These are phyloP conservation scores for Drosophila quasianomalipes DNA, from an alignment of 2,888 invertebrate genomes.

Conservation along the genomic window DNA sequence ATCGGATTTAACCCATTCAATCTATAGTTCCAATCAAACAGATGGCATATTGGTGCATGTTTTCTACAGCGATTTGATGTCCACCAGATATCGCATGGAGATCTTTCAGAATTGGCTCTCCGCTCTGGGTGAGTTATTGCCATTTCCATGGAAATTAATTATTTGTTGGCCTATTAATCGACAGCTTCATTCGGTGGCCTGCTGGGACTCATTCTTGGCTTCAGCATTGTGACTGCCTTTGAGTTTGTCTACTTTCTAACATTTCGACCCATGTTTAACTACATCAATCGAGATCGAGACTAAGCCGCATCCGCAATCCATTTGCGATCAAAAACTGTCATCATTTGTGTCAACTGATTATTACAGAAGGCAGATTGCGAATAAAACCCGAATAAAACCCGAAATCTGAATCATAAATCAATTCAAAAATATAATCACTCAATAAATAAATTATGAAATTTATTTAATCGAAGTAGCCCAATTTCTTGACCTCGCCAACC, in stretches of 20 bases:
- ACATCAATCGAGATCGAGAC: slow-evolving; percentile 69
- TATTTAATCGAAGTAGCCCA: slow-evolving; percentile 70
- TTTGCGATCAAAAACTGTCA: not conserved
- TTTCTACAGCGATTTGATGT: slow-evolving; percentile 90
- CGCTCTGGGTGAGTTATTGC: slow-evolving; percentile 87
- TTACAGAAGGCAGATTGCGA: not conserved
- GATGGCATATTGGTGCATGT: slow-evolving; percentile 89
- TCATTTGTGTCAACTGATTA: not conserved
- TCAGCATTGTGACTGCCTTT: slow-evolving; percentile 89
- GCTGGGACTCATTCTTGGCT: slow-evolving; percentile 89
- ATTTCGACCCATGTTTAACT: slow-evolving; percentile 86
- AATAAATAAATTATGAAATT: not conserved
- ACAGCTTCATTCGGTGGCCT: slow-evolving; percentile 90
- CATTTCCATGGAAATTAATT: not conserved
- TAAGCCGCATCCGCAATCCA: not conserved
- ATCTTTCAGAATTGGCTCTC: slow-evolving; percentile 90
- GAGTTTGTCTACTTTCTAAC: slow-evolving; percentile 89
- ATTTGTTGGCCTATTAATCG: slow-evolving; percentile 68
- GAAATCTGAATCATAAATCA: not conserved
- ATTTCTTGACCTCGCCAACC: slow-evolving; percentile 83
- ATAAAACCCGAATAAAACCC: not conserved
- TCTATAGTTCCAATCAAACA: slow-evolving; percentile 75
- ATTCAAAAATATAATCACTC: not conserved
- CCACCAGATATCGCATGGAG: slow-evolving; percentile 89
- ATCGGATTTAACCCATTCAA: not conserved